Conservation (phyloP, 30 jellyfish, hydroid and myxozoan genomes). For the Cassiopea andromeda region DNA sequence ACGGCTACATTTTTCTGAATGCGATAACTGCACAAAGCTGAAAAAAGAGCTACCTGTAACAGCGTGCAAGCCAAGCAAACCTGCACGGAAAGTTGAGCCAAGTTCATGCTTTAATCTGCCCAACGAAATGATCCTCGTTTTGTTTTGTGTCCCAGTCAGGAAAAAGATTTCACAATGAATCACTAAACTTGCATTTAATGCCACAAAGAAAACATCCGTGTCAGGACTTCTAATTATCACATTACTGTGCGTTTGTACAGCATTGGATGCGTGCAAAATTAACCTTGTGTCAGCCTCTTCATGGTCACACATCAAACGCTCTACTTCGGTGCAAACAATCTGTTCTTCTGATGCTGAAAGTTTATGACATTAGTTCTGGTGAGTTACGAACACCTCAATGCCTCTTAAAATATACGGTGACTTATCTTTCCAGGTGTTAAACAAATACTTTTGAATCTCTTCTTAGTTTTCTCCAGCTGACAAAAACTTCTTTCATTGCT, state of each 20-base stretch:
- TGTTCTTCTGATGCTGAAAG: neutral
- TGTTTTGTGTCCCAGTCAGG: slow-evolving; percentile 52
- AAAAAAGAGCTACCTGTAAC: slow-evolving; percentile 27
- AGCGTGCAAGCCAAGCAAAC: slow-evolving; percentile 48
- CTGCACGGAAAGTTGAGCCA: slow-evolving; percentile 4
- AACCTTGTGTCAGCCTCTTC: slow-evolving; percentile 62
- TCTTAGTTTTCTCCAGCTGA: slow-evolving; percentile 45
- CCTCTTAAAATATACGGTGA: neutral
- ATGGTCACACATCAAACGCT: slow-evolving; percentile 20
- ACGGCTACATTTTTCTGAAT: too few relatives aligned
- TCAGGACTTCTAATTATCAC: slow-evolving; percentile 25
- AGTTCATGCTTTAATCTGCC: neutral
- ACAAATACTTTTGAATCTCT: slow-evolving; percentile 12
- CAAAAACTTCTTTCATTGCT: slow-evolving; percentile 43
- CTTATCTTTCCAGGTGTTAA: neutral
- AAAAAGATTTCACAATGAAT: neutral
- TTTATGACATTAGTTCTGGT: slow-evolving; percentile 4
- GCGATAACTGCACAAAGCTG: neutral
- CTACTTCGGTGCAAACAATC: slow-evolving; percentile 10
- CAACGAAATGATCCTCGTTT: slow-evolving; percentile 15
- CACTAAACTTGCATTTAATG: slow-evolving; percentile 2
- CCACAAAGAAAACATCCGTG: slow-evolving; percentile 46
- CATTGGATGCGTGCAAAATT: slow-evolving; percentile 26
- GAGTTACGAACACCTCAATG: neutral
- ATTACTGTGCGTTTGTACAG: neutral